Evolutionary conservation across 2,797 vertebrate genomes (phyloP), one percentile per base, ranked within the genome.

Genomic region (Sphenodon punctatus): DNA sequence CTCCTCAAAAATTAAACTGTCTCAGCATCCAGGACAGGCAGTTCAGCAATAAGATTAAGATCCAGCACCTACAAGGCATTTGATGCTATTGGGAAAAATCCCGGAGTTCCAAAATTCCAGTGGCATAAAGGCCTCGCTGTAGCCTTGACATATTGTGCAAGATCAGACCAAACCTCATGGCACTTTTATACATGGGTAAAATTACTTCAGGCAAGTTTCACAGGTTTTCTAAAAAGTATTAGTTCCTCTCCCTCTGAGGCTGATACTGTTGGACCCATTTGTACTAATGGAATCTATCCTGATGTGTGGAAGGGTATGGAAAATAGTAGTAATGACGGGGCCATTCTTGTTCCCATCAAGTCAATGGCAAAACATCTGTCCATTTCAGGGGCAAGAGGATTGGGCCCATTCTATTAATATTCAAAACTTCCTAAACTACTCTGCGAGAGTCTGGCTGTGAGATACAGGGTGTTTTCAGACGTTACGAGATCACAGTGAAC

Each of bases 121-220:
- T 0, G 1, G 17, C 14, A 32, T 1, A 25, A 0, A 0, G 16
- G 6, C 5, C 25, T 75, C 36, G 17, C 53, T 27, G 27, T 70
- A 39, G 43, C 49, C 25, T 19, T 25, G 20, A 39, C 20, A 42
- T 55, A 27, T 48, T 30, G 30, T 30, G 12, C 48, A 51, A 59
- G 34, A 45, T 34, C 15, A 27, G 15, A 16, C 38, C 36, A 53
- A 23, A 0, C 0, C 0, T 3, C 15, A 34, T 0, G 1, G 7
- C 12, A 1, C 8, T 51, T 14, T 32, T 39, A 42, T 7, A 15
- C 2, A 13, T 23, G 17, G 17, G 22, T n/a, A 32, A 63, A 77
- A 1, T 1, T 4, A 2, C 13, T 20, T n/a, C 32, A 53, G 38
- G 51, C 36, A 42, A 48, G 3, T 0, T 0, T 13, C 2, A 23